Evolutionary conservation across 2,888 invertebrate species (phyloP), one percentile per base, ranked within the genome.

Genomic region (Hemicrepidius hirtus): DNA sequence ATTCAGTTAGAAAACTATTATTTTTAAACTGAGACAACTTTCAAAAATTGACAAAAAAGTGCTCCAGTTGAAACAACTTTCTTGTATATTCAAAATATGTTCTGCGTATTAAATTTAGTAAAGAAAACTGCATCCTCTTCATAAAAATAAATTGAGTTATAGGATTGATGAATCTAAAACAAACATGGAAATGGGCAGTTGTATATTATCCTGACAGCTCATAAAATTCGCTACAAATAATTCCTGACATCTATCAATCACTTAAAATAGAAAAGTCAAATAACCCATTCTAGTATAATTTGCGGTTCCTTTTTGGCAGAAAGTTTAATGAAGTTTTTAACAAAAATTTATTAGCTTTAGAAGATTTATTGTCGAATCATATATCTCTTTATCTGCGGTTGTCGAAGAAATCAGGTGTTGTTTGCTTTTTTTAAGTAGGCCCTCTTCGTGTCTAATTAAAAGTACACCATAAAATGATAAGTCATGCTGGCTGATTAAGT

Each of bases 351-450:
- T 53, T 53, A 53, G 13, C 28, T 53, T 32, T 32, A 13, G 24
- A 53, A 13, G 53, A 53, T 53, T 53, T 53, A 53, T 50, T 32
- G 28, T 53, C 28, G 53, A 53, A 53, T 53, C 53, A 53, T 53
- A 53, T 53, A 53, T 53, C 53, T 53, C 53, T 53, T 53, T 53
- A 53, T 53, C 53, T 21, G 53, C 53, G 53, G 13, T 53, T 53
- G 53, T 53, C 53, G 16, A 53, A 24, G 53, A n/a, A 53, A 53
- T 53, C 53, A 53, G 32, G 53, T 53, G 53, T 21, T 50, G 50
- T 53, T 53, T 53, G 53, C 5, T 13, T 53, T 24, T n/a, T 53
- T 53, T 53, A 21, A 53, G 12, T 7, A n/a, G 28, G 24, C 28
- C 24, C 24, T 53, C 24, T 18, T 53, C 49, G 49, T 24, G 24